Evolutionary conservation across 2,113 vertebrate species (phyloP), one percentile per base, ranked within the genome.

Genomic region (Collichthys lucidus): DNA sequence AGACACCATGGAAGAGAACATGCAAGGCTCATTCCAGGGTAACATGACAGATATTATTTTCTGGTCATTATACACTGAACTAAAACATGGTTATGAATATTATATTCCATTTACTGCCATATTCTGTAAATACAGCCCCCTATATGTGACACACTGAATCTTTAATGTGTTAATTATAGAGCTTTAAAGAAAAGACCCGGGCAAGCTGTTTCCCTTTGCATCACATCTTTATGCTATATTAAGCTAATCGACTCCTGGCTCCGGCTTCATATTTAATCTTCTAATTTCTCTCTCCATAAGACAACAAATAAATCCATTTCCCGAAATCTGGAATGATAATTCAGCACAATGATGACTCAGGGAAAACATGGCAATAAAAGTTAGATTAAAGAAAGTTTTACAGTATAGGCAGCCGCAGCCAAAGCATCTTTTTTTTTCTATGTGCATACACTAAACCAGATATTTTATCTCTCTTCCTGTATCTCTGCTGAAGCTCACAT

Each of bases 401-500:
- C 35, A 40, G 35, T 40, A 40, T 46, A 46, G 12, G 35, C 29
- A 46, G 69, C 10, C 22, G 11, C 31, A 22, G 35, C 26, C 19
- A 31, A 83, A 75, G 46, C 17, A 29, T 9, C 2, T 52, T 20
- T 52, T 50, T 50, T 50, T 50, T n/a, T 31, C 1, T 11, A 14
- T 46, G 12, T 50, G 52, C 65, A 29, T 26, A 61, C n/a, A 47
- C 40, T 62, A 55, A 64, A 78, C 66, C 47, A n/a, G 22, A 7
- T 0, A 0, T 62, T 35, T 67, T 4, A n/a, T 70, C 66, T 72
- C 35, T 86, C 29, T 72, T 77, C 17, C 53, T 52, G n/a, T 80
- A 8, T 90, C 47, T 79, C 47, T 10, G 42, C 77, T 74, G 31
- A 50, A 94, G 93, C 83, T 1, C 91, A 94, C 3, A 59, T 94